Evolutionary conservation across 2,113 vertebrate species (phyloP), one percentile per base, ranked within the genome.

Genomic region (Hydrolagus affinis): DNA sequence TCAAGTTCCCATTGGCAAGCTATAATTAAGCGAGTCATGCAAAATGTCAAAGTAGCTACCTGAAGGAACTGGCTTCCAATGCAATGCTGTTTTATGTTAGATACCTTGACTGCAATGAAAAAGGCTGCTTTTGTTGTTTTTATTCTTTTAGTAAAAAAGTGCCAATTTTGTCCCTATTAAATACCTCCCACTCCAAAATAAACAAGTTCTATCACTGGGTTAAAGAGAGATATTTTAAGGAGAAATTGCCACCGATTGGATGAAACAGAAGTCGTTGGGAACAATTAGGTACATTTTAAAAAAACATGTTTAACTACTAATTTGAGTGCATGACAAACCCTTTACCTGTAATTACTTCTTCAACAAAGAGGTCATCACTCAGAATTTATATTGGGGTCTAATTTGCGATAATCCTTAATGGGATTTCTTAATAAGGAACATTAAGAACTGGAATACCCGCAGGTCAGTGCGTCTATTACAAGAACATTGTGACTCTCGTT

Each of bases 261-360:
- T 80, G 77, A 64, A 80, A 80, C 23, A 23, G 4, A 80, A 64
- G 77, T 64, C 14, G 59, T 28, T 64, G 25, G n/a, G 14, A 23
- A 62, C 62, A 60, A 64, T 6, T 23, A 74, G 30, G 17, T 75
- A 44, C 56, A 56, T 21, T 21, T 74, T 44, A 62, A 62, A 25
- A 80, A 80, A 59, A 17, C 56, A 80, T 80, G 30, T 21, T 83
- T 83, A 83, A 66, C 15, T 64, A 66, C 28, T 66, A 83, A 83
- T 66, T 44, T 83, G 78, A 83, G 28, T 83, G 32, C 25, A 68
- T 32, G 66, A 83, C 9, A 66, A 83, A 83, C 64, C 30, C 60
- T 32, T 30, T 60, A 83, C 30, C 60, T 32, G 32, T 25, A 83
- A 83, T 83, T 83, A 83, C 2, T 28, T 66, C 25, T 66, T 80